Conservation (phyloP, 1,140 invertebrate genomes). For the Ooceraea biroi region DNA sequence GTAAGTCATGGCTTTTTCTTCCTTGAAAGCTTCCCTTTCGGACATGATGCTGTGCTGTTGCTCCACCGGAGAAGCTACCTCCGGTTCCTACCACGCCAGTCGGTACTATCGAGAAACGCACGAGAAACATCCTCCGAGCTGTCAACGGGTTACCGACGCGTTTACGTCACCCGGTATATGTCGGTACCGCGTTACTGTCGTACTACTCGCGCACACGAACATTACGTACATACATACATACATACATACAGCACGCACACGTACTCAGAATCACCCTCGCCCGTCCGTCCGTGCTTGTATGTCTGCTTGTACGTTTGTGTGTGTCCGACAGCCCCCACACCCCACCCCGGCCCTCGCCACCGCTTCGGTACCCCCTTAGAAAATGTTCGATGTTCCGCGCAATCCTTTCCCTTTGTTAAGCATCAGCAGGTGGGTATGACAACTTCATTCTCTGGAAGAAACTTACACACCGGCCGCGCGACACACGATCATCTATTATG, state of each 20-base stretch:
- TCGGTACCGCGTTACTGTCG: constrained; percentile 10
- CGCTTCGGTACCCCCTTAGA: background rate
- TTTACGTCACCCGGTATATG: constrained; percentile 3
- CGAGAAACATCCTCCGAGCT: background rate
- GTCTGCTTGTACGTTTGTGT: too few species aligned
- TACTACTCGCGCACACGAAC: constrained; percentile 57
- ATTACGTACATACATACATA: background rate
- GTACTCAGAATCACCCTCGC: background rate
- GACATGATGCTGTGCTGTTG: background rate
- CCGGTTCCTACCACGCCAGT: background rate
- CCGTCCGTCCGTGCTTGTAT: constrained; percentile 11
- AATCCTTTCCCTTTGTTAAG: background rate
- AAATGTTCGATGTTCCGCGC: background rate
- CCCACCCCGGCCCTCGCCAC: too few species aligned
- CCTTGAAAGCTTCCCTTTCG: constrained; percentile 51
- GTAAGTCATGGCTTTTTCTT: constrained; percentile 66
- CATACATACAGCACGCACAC: background rate
- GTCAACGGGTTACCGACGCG: constrained; percentile 40
- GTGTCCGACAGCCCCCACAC: background rate
- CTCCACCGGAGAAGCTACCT: constrained; percentile 51
- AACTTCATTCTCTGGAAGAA: constrained; percentile 7
- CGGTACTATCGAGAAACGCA: constrained; percentile 50
- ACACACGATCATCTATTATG: constrained; percentile 11
- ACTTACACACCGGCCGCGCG: background rate
- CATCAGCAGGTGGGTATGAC: constrained; percentile 8